A percentile compares a stretch with the other conserved stretches of the same genome.
These are phyloP conservation scores for Mustela nigripes DNA, from an alignment of 2,113 vertebrate genomes.

Conservation along the genomic window DNA sequence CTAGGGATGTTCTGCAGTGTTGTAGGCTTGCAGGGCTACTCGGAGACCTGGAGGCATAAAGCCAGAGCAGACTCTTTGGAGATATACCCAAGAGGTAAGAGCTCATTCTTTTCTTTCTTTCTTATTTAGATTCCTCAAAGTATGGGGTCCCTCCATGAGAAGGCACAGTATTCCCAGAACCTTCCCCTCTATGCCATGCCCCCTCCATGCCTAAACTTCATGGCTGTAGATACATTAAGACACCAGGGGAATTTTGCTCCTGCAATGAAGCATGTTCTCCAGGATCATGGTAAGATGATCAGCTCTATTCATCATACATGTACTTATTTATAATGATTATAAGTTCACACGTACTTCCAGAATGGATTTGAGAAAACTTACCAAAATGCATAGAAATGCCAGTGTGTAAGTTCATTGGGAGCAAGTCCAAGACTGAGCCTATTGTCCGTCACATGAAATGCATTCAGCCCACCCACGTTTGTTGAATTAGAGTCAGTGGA, in stretches of 20 bases:
- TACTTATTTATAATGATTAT: background rate
- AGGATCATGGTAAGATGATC: background rate
- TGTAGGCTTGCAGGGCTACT: background rate
- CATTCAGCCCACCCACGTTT: background rate
- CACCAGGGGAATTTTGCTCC: background rate
- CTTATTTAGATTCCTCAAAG: background rate
- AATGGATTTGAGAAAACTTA: background rate
- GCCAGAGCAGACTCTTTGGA: background rate
- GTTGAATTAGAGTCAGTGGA: background rate
- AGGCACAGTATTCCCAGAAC: background rate
- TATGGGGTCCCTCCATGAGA: background rate
- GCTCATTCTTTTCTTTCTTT: background rate
- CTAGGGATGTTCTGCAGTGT: background rate
- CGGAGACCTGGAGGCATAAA: background rate
- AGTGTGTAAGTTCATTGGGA: background rate
- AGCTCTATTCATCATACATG: background rate
- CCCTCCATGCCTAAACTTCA: background rate
- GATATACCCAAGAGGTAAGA: background rate
- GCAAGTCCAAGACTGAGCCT: background rate
- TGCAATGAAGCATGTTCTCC: background rate
- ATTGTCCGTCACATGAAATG: background rate
- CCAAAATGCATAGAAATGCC: background rate
- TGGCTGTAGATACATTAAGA: background rate
- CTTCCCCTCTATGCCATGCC: background rate
- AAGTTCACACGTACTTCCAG: background rate